Base-by-base conservation (phyloP, 2,888 invertebrate genomes). In the Gymnocheta viridis region DNA sequence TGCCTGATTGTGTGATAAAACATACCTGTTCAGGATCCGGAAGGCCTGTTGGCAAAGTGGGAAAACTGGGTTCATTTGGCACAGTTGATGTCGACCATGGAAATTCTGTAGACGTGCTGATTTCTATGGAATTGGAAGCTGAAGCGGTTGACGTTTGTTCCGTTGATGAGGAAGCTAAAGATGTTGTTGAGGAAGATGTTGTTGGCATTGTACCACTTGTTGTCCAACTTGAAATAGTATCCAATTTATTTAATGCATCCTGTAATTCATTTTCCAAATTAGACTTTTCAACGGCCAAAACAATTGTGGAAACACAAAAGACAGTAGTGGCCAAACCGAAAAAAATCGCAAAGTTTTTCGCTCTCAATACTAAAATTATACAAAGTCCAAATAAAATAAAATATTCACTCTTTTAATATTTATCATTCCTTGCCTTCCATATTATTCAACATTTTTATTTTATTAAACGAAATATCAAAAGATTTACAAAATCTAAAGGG, bases 261-360 rank as follows among this genome's bases (percentile, higher is more conserved):
- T 90, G 87, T 3, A 91, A 85, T 38, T 91, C 90, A 76, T 89
- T 78, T 74, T 90, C 86, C 56, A 91, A 82, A n/a, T 88, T 86
- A 0, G 89, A 84, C 6, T 93, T 93, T 60, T 93, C 88, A 4
- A 93, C 91, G 0, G 93, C 93, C 72, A 94, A 88, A 5, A 92
- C 92, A 77, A 94, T 91, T 1, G 94, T 94, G 0, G 94, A 92
- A n/a, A 94, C 90, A 24, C 93, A 91, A 41, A 94, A 92, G 22
- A 89, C 91, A 9, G 87, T 87, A 27, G 91, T 86, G 54, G 89
- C 90, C 9, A 91, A 62, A 35, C 88, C 90, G 27, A 91, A 86
- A 56, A 88, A 87, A 77, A 91, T 91, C 66, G 91, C 91, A 47
- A 90, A 44, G 22, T 35, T 66, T 82, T 90, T 90, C n/a, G 87